Evolutionary conservation across 2,888 invertebrate species (phyloP), one percentile per base, ranked within the genome.

Genomic region (Sminthurides aquaticus): DNA sequence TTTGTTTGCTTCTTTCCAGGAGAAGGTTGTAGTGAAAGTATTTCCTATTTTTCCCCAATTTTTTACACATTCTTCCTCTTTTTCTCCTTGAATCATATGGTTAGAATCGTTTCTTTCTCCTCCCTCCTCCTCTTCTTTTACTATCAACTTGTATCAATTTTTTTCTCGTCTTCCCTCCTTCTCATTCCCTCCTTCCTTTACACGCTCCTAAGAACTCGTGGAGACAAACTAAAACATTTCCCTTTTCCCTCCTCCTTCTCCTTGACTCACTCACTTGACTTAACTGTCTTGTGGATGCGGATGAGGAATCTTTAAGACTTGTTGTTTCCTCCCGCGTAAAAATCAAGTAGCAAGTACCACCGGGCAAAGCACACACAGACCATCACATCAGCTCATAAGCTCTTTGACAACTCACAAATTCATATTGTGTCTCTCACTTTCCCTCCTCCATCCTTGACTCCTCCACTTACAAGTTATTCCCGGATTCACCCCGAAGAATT

Each of bases 281-380:
- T n/a, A n/a, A n/a, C n/a, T 34, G 43, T 34, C 8, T 34, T 34
- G 15, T 34, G 43, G 43, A 34, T 34, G 43, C 43, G 43, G 43
- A 34, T 34, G 43, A 34, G 43, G 43, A 15, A 34, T 34, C 43
- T 34, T 34, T 15, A n/a, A 15, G 43, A 34, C 43, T 15, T 34
- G 43, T 15, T 34, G 5, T 34, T 15, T 34, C 15, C 43, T 34
- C 43, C 43, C n/a, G n/a, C n/a, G n/a, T n/a, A n/a, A n/a, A n/a
- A n/a, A n/a, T n/a, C n/a, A n/a, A 34, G 43, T 11, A 34, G 43
- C 8, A 34, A 34, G 43, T 11, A 67, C 64, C 60, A 62, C 15
- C 5, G 24, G 18, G 27, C 24, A 52, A 60, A 26, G 22, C 25
- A 60, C 60, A 60, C 43, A 34, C 5, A 34, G 43, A 15, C 43